Evolutionary conservation across 1,140 invertebrate species (phyloP), one percentile per base, ranked within the genome.

Genomic region (Zeugodacus cucurbitae): DNA sequence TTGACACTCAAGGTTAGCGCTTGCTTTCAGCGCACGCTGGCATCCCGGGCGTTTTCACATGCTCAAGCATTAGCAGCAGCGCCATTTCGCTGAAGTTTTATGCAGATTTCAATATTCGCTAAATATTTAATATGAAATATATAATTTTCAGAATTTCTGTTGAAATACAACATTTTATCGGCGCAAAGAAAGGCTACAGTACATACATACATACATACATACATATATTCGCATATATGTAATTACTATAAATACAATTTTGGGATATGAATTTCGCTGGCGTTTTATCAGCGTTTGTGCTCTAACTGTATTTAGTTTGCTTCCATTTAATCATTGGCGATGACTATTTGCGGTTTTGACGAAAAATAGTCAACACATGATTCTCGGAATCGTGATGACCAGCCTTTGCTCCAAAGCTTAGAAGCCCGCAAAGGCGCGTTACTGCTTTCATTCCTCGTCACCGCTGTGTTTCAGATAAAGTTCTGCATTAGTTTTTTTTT

Each of bases 1-100:
- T 82, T 82, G 37, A 82, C 74, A 82, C 41, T 82, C 74, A 82
- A 82, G 74, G 74, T 82, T 82, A 82, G 74, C 37, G 7, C 17
- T 10, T 37, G 20, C 17, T 74, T 34, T 41, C n/a, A n/a, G n/a
- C n/a, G n/a, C n/a, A n/a, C n/a, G n/a, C n/a, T 37, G 6, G 37
- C 20, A 41, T 2, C 17, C 8, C 34, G 26, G 2, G 29, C 11
- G 62, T 32, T 62, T 26, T 26, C 58, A 17, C 2, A 26, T 17
- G 5, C 58, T n/a, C 2, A 26, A n/a, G 5, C 26, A 6, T 7
- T 17, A 62, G 58, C n/a, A n/a, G n/a, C n/a, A n/a, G n/a, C n/a
- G n/a, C n/a, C 58, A 26, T 62, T 26, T 62, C n/a, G 58, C 22
- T 62, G 8, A 62, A 62, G 58, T 62, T 62, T 62, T 26, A 62